Evolutionary conservation across 2,888 invertebrate genomes (phyloP), one percentile per base, ranked within the genome.

Genomic region (Cabera pusaria): DNA sequence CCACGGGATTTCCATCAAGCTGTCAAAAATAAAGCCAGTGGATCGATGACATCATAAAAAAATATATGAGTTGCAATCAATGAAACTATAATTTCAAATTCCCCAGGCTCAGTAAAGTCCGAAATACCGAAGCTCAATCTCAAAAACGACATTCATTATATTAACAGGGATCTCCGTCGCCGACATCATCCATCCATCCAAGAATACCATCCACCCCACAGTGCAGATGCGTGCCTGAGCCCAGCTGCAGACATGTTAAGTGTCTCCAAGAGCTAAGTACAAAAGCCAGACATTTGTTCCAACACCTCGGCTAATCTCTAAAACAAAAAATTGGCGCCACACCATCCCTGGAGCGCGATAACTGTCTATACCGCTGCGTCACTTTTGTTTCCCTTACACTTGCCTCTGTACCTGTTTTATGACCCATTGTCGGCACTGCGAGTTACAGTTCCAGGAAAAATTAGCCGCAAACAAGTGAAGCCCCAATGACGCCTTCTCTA

Each of bases 211-310:
- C 21, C 40, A 29, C 44, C 25, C 31, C 37, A 26, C n/a, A 7
- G 7, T 52, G 44, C 45, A 57, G 56, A 51, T 49, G 52, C 54
- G 57, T 42, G 42, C 40, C 37, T 42, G n/a, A n/a, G n/a, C n/a
- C 35, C 44, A 46, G 46, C 39, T 44, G 24, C 22, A 31, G 19
- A 24, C 26, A 33, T 31, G 55, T 65, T 65, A 64, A 70, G 67
- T 68, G 59, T 40, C 63, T 39, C 63, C 56, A 65, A 76, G 60
- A 49, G 59, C 57, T 62, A 55, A 63, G 59, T 76, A 85, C 80
- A 84, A 80, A 84, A 82, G 69, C 69, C 86, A 87, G 86, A 84
- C 72, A 68, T 88, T 87, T 85, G 84, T 77, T 60, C 71, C 74
- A 59, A 80, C 87, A 84, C 86, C 79, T 82, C 63, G 53, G 44